Conservation (phyloP, 92 coral and sea anemone species). For the Parazoanthus swiftii region DNA sequence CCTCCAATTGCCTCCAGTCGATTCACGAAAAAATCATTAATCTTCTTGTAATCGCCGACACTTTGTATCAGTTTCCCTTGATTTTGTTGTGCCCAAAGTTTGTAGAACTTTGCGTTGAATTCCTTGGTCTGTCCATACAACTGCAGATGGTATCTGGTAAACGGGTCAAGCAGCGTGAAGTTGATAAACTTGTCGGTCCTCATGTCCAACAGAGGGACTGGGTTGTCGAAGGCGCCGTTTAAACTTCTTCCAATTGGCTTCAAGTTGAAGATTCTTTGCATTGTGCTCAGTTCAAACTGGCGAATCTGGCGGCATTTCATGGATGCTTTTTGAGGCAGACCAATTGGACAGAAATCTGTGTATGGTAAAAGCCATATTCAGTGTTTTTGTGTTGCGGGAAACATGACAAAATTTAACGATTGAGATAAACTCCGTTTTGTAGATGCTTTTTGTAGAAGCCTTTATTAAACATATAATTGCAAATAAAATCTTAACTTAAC, state of each 20-base stretch:
- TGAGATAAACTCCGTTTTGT: too few relatives aligned
- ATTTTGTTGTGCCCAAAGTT: neutral
- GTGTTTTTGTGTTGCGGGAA: neutral
- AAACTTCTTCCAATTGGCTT: conserved; percentile 20
- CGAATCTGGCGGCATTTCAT: conserved; percentile 1
- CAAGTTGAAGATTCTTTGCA: conserved; percentile 2
- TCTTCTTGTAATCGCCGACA: conserved; percentile 3
- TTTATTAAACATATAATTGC: too few relatives aligned
- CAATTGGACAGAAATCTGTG: conserved; percentile 8
- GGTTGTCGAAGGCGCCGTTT: conserved; percentile 17
- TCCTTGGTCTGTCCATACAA: conserved; percentile 10
- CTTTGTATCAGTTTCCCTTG: conserved; percentile 16
- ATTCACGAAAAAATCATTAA: conserved; percentile 18
- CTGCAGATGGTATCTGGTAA: conserved; percentile 30
- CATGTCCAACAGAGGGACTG: conserved; percentile 9
- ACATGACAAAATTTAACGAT: too few relatives aligned
- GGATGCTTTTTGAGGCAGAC: conserved; percentile 18
- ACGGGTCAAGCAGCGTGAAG: conserved; percentile 13
- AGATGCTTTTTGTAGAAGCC: too few relatives aligned
- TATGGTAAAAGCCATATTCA: neutral
- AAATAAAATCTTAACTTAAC: too few relatives aligned
- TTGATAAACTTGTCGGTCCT: conserved; percentile 7
- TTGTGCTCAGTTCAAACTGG: neutral
- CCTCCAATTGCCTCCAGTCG: conserved; percentile 17
- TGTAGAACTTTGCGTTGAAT: neutral